Base-by-base conservation (phyloP, 1,140 invertebrate genomes). In the Psix sp. region DNA sequence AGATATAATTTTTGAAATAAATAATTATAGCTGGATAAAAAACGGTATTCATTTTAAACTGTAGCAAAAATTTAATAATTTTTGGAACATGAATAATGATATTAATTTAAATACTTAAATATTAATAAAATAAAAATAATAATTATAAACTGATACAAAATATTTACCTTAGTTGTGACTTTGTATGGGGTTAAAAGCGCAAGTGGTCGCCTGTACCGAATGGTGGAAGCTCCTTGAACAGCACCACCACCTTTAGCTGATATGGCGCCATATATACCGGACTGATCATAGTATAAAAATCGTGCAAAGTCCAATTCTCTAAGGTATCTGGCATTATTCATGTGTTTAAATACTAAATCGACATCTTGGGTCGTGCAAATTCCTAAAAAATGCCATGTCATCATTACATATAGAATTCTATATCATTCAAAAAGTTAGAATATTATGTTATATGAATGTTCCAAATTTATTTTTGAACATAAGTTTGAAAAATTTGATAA, bases 321-420 rank as follows among this genome's bases (percentile, higher is more conserved):
- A 1, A 95, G 80, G 63, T 94, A 96, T 5, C 94, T 89, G 0
- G 93, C 93, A 80, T 96, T 96, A 81, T 96, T 96, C 94, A 96
- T 96, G 80, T 96, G 94, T 1, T 88, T 87, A 0, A 94, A 84
- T 43, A 94, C 90, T 35, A 94, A 89, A 78, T 96, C 94, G 10
- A 95, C 88, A 82, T 96, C 94, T 81, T 94, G 93, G 0, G 93
- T 93, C 3, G 91, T 92, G 71, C 93, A 95, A 11, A 95, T 87
- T 0, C 93, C 92, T 94, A 11, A 65, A 15, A 87, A 77, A 26
- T 52, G 26, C 21, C 6, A 21, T 10, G n/a, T 36, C 33, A 49
- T 43, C 0, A 40, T 48, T 20, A 40, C 11, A 5, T 35, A 5
- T 13, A 35, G 13, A 35, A 11, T 15, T 39, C n/a, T n/a, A n/a